Base-by-base conservation (phyloP, 1,140 invertebrate species). In the Muscidifurax raptorellus region DNA sequence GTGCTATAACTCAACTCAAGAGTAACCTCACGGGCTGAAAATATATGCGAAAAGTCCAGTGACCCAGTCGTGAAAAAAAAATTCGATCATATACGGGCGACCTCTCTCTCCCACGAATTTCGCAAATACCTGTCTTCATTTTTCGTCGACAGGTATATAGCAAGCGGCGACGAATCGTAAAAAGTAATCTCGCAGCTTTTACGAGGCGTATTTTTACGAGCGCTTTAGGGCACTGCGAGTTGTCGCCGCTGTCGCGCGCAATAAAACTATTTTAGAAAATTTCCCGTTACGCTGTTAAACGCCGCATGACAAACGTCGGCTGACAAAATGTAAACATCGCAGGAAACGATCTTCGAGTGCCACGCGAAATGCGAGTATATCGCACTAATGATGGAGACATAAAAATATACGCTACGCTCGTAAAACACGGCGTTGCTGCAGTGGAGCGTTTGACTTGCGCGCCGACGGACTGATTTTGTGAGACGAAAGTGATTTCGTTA, bases 221-320 rank as follows among this genome's bases (percentile, higher is more conserved):
- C 78, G 83, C 59, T 67, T 81, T 67, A 80, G 78, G 79, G 36
- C 52, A 59, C 52, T 59, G 18, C 52, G 52, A 59, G 52, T n/a
- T 59, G 52, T 59, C 52, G 18, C 40, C 79, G 66, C 79, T 22
- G 80, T 59, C 80, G 69, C 32, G 25, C 52, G 27, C 77, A 81
- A 81, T 85, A 85, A 80, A 85, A 76, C 78, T 81, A 77, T 85
- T 81, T 85, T 47, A 81, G 59, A 81, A 80, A 69, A 85, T 66
- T n/a, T 71, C 9, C 40, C 83, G 77, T 80, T 52, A 76, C 79
- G 15, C 40, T 74, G 36, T 81, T 80, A 27, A 71, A 77, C 47
- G 74, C 71, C 67, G 27, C 15, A 18, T 44, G 64, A 77, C 74
- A 27, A 67, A 71, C 69, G 72, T 66, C 52, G 64, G 59, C 27